A percentile compares a stretch with the other conserved stretches of the same genome.
phyloP scores from a whole-genome alignment of 2,888 invertebrate species.

The Atrina japonica region DNA sequence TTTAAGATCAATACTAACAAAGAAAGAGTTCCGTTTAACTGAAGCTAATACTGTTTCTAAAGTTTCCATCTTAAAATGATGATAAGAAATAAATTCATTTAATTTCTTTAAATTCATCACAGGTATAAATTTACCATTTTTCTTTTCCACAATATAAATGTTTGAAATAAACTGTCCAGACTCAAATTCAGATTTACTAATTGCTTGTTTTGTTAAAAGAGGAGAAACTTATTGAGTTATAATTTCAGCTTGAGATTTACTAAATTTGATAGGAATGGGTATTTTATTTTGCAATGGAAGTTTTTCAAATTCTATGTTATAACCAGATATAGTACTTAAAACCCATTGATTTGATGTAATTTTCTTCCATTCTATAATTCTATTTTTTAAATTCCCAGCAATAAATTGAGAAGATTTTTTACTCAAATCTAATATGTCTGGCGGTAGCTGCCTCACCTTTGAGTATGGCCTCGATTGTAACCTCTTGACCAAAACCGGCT shows the following conservation, averaged over 20 bases:
- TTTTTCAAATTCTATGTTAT: slow-evolving; percentile 14
- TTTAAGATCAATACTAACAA: slow-evolving; percentile 40
- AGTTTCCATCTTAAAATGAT: slow-evolving; percentile 30
- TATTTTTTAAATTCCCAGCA: no score
- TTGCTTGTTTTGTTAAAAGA: neutral
- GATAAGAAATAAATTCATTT: slow-evolving; percentile 27
- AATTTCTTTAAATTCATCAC: slow-evolving; percentile 16
- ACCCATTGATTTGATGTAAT: slow-evolving; percentile 12
- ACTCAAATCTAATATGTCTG: no score
- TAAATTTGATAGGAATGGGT: neutral
- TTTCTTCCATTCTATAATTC: slow-evolving; percentile 18
- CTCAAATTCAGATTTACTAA: neutral
- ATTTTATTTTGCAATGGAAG: neutral
- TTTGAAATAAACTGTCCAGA: slow-evolving; percentile 4
- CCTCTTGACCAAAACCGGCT: no score
- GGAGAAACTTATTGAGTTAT: neutral
- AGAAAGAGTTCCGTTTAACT: slow-evolving; percentile 28
- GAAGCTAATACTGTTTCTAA: slow-evolving; percentile 7
- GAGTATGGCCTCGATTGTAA: no score
- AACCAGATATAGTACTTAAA: slow-evolving; percentile 1
- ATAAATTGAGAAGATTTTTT: no score
- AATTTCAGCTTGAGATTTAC: slow-evolving; percentile 4
- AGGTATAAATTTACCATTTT: slow-evolving; percentile 10
- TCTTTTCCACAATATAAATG: slow-evolving; percentile 18
- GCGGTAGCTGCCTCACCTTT: no score